A percentile compares a stretch with the other conserved stretches of the same genome.
Conservation (phyloP, 2,888 invertebrate species). For the Andrena marginata region DNA sequence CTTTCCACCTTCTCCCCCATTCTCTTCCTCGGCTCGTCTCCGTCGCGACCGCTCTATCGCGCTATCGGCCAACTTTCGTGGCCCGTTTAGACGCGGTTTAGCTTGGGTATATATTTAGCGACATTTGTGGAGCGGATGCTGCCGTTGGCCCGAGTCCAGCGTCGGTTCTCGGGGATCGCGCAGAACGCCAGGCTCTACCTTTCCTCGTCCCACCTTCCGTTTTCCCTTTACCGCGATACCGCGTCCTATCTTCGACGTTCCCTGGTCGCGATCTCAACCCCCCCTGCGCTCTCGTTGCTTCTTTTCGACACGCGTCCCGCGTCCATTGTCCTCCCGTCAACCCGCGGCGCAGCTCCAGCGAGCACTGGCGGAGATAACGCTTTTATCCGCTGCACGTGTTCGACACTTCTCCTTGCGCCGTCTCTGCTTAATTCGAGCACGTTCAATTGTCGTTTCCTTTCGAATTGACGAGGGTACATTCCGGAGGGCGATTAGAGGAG, state of each 20-base stretch:
- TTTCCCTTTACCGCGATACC: slow-evolving; percentile 27
- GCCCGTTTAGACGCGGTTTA: slow-evolving; percentile 73
- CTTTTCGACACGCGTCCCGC: slow-evolving; percentile 31
- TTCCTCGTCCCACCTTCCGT: slow-evolving; percentile 38
- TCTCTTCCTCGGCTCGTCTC: not conserved
- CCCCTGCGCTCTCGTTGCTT: slow-evolving; percentile 4
- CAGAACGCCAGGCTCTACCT: slow-evolving; percentile 49
- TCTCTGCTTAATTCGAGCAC: not conserved
- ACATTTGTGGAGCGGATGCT: slow-evolving; percentile 82
- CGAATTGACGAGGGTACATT: not conserved
- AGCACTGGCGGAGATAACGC: slow-evolving; percentile 47
- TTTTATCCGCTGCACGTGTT: slow-evolving; percentile 50
- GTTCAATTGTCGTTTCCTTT: not conserved
- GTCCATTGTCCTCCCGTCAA: slow-evolving; percentile 34
- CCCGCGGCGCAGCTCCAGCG: slow-evolving; percentile 34
- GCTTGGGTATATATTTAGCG: slow-evolving; percentile 80
- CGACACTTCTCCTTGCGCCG: not conserved
- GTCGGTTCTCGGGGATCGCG: slow-evolving; percentile 56
- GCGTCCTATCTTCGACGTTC: not conserved
- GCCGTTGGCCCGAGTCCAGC: slow-evolving; percentile 80
- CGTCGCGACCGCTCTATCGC: slow-evolving; percentile 42
- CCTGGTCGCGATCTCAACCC: not conserved
- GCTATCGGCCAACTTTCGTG: slow-evolving; percentile 70
- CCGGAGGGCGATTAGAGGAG: not conserved
- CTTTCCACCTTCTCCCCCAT: slow-evolving; percentile 13